Conservation (phyloP, 2,113 vertebrate genomes). For the Sinocyclocheilus anshuiensis region DNA sequence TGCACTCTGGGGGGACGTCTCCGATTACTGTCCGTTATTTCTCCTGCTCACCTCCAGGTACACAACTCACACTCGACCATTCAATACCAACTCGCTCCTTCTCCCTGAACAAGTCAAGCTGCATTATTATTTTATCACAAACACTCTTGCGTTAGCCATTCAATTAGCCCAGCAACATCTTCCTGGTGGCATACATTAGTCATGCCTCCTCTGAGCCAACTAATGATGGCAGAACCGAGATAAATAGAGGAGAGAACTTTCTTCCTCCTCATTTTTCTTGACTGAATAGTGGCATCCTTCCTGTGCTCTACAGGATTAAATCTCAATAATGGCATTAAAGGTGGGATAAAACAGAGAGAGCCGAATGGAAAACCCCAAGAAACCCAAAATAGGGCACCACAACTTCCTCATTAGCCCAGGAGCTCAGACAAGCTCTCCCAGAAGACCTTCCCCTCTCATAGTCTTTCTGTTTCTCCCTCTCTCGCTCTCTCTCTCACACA, state of each 20-base stretch:
- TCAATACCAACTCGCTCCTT: slow-evolving; percentile 14
- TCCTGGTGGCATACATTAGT: slow-evolving; percentile 28
- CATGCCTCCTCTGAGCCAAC: slow-evolving; percentile 29
- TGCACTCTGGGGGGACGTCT: slow-evolving; percentile 17
- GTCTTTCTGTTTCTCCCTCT: not conserved
- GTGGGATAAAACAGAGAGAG: not conserved
- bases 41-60: slow-evolving; percentile 35
- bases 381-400: slow-evolving; percentile 30
- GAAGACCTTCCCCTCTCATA: slow-evolving; percentile 5
- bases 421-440: slow-evolving; percentile 18
- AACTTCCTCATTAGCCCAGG: slow-evolving; percentile 39
- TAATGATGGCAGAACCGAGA: slow-evolving; percentile 19
- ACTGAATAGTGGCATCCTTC: slow-evolving; percentile 4
- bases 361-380: slow-evolving; percentile 20
- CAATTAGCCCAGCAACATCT: slow-evolving; percentile 40
- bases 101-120: slow-evolving; percentile 14
- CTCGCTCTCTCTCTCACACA: too few species aligned
- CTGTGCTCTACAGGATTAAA: slow-evolving; percentile 14
- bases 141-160: slow-evolving; percentile 21
- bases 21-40: slow-evolving; percentile 45
- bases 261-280: slow-evolving; percentile 8
- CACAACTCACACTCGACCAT: slow-evolving; percentile 34
- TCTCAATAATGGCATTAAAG: slow-evolving; percentile 25
- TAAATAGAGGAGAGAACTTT: not conserved
- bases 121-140: slow-evolving; percentile 37